Conservation (phyloP, 2,113 vertebrate genomes). For the Emydocephalus ijimae region DNA sequence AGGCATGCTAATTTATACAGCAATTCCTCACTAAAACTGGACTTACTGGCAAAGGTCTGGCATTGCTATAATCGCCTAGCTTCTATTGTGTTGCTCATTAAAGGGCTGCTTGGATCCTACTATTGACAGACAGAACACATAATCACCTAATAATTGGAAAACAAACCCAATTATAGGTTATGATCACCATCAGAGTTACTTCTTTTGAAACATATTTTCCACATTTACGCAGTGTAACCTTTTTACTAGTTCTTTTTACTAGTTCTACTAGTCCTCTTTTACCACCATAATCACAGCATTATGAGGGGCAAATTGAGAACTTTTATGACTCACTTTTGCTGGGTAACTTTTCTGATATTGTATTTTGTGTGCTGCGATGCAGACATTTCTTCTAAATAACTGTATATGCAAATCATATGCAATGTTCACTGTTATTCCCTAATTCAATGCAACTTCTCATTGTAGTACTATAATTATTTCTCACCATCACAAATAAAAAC, state of each 20-base stretch:
- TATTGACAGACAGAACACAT: not conserved
- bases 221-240: constrained; percentile 11
- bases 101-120: constrained; percentile 47
- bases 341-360: not conserved
- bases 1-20: constrained; percentile 57
- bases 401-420: not conserved
- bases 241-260: no score
- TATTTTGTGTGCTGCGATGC: not conserved
- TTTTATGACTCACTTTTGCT: not conserved
- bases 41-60: constrained; percentile 51
- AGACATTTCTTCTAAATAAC: not conserved
- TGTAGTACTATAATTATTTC: not conserved
- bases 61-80: constrained; percentile 62
- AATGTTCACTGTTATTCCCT: not conserved
- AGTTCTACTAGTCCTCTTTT: not conserved
- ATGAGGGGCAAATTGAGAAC: not conserved
- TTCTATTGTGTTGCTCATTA: constrained; percentile 64
- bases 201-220: constrained; percentile 34
- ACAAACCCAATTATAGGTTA: constrained; percentile 44
- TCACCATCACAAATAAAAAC: not conserved
- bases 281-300: not conserved
- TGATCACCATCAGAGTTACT: constrained; percentile 8
- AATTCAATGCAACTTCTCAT: not conserved
- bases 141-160: constrained; percentile 42
- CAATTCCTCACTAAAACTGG: constrained; percentile 56